phyloP scores from a whole-genome alignment of 1,140 invertebrate genomes.

The Drosophila nigrodunni region DNA sequence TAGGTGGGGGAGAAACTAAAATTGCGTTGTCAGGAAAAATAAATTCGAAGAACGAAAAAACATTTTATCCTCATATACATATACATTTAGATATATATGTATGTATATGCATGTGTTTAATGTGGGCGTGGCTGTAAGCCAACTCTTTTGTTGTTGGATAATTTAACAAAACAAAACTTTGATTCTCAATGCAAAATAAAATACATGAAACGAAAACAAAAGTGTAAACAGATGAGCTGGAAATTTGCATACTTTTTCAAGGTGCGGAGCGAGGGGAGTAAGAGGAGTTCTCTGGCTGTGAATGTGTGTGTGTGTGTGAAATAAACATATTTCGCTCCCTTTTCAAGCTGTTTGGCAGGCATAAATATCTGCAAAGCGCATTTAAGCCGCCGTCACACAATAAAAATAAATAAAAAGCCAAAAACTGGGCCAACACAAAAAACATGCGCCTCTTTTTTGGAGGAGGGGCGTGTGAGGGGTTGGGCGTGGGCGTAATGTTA shows the following conservation, averaged over 20 bases:
- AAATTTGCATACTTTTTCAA: conserved; percentile 54
- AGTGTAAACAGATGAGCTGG: conserved; percentile 43
- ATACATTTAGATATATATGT: neutral
- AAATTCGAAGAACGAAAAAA: conserved; percentile 55
- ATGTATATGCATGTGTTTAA: conserved; percentile 8
- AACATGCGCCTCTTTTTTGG: conserved; percentile 16
- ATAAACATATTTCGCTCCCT: conserved; percentile 74
- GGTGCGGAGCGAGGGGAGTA: neutral
- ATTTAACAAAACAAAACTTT: conserved; percentile 70
- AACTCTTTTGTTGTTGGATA: conserved; percentile 67
- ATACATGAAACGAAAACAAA: conserved; percentile 26
- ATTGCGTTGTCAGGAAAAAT: conserved; percentile 77
- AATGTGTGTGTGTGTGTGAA: conserved; percentile 51
- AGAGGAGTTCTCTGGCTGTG: neutral
- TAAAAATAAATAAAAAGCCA: conserved; percentile 66
- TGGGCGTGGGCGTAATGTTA: neutral
- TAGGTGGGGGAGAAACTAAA: conserved; percentile 49
- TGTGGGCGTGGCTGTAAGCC: conserved; percentile 58
- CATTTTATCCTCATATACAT: conserved; percentile 24
- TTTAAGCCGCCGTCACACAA: conserved; percentile 75
- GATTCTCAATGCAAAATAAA: conserved; percentile 53
- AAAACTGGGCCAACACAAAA: conserved; percentile 49
- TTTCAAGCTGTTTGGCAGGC: conserved; percentile 66
- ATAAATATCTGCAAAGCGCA: conserved; percentile 83
- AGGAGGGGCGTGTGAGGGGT: neutral